Conservation (phyloP, 2,888 invertebrate species). For the Cartodere bifasciata region DNA sequence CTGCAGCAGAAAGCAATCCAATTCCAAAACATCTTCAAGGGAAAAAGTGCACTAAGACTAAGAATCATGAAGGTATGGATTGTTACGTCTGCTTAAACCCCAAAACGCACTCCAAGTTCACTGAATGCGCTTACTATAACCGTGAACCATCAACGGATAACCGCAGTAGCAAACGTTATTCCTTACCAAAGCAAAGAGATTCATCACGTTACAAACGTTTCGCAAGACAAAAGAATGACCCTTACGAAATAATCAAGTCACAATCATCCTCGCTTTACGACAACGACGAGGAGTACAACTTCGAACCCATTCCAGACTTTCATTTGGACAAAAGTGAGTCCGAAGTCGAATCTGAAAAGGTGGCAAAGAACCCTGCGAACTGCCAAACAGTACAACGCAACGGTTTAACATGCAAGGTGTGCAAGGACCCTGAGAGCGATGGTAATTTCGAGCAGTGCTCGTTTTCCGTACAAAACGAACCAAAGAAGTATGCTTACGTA, state of each 20-base stretch:
- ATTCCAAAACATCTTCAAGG: too few relatives aligned
- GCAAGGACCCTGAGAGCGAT: conserved; percentile 60
- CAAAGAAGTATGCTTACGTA: conserved; percentile 55
- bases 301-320: conserved; percentile 30
- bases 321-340: conserved; percentile 44
- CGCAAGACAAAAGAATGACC: conserved; percentile 30
- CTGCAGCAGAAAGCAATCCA: not conserved
- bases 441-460: conserved; percentile 70
- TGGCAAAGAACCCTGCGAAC: conserved; percentile 45
- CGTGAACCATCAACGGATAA: conserved; percentile 36
- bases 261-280: conserved; percentile 35
- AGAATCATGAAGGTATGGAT: conserved; percentile 32
- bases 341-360: conserved; percentile 47
- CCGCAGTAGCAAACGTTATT: conserved; percentile 28
- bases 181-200: conserved; percentile 20
- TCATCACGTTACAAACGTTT: conserved; percentile 36
- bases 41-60: conserved; percentile 30
- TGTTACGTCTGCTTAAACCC: conserved; percentile 44
- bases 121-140: conserved; percentile 45
- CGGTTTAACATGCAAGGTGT: conserved; percentile 58
- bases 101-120: conserved; percentile 40
- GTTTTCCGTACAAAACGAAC: conserved; percentile 60
- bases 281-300: conserved; percentile 37
- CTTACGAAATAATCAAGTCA: conserved; percentile 41
- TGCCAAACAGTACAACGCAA: conserved; percentile 52